A percentile compares a stretch with the other conserved stretches of the same genome.
phyloP scores from a whole-genome alignment of 1,140 invertebrate species.

The Diprion similis region DNA sequence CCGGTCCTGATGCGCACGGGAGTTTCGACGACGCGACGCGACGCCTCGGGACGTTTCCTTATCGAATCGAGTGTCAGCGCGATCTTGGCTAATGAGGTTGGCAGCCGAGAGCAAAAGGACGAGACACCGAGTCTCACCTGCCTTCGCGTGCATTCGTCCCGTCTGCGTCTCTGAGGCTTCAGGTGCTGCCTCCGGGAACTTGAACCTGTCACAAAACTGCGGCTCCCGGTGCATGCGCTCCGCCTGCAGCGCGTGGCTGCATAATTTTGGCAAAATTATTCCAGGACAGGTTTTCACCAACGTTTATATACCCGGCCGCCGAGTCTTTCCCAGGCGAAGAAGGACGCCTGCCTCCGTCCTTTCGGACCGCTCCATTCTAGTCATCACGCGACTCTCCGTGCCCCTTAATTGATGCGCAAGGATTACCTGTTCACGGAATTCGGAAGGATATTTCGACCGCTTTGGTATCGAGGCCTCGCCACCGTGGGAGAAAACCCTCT shows the following conservation, averaged over 20 bases:
- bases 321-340: slow-evolving; percentile 8
- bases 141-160: slow-evolving; percentile 3
- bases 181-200: slow-evolving; percentile 10
- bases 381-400: slow-evolving; percentile 31
- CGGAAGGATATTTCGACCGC: slow-evolving; percentile 28
- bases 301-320: neutral
- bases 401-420: slow-evolving; percentile 26
- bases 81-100: slow-evolving; percentile 4
- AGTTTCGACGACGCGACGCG: too few relatives aligned
- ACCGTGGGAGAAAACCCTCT: slow-evolving; percentile 9
- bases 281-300: slow-evolving; percentile 19
- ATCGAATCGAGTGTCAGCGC: neutral
- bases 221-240: slow-evolving; percentile 2
- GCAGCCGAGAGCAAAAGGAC: neutral
- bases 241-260: slow-evolving; percentile 18
- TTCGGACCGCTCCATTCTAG: slow-evolving; percentile 11
- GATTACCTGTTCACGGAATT: slow-evolving; percentile 30
- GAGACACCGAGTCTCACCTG: slow-evolving; percentile 11
- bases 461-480: neutral
- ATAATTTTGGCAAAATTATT: slow-evolving; percentile 28
- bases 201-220: slow-evolving; percentile 9
- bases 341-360: neutral
- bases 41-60: neutral
- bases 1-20: neutral
- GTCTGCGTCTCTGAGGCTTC: neutral